These are phyloP conservation scores for Trachelus iudaicus DNA, from an alignment of 2,888 invertebrate genomes.

Conservation along the genomic window DNA sequence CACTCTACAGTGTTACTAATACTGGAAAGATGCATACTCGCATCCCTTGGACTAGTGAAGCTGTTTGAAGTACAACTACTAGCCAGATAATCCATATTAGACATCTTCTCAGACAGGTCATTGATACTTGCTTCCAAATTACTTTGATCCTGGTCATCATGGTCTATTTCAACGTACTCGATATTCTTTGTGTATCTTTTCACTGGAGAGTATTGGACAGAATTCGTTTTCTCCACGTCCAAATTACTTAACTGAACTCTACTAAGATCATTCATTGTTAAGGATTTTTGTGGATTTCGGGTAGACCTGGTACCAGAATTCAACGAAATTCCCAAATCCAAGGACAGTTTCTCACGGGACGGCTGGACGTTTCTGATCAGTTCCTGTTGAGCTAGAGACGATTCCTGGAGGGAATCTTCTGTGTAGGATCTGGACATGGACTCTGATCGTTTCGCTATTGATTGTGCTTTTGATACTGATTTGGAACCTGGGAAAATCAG, in stretches of 20 bases:
- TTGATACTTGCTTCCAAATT: constrained; percentile 17
- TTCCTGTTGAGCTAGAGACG: constrained; percentile 35
- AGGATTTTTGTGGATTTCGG: constrained; percentile 42
- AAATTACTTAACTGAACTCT: constrained; percentile 31
- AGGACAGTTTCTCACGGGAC: constrained; percentile 41
- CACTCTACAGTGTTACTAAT: constrained; percentile 42
- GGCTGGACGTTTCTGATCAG: constrained; percentile 25
- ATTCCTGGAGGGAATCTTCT: constrained; percentile 32
- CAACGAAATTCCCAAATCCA: constrained; percentile 36
- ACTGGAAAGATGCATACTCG: constrained; percentile 34
- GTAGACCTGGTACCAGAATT: constrained; percentile 28
- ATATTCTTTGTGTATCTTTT: constrained; percentile 52
- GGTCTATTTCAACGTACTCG: constrained; percentile 37
- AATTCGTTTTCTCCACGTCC: constrained; percentile 33
- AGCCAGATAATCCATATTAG: constrained; percentile 40
- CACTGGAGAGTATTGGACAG: constrained; percentile 38
- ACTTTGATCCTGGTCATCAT: constrained; percentile 32
- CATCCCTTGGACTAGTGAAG: constrained; percentile 21
- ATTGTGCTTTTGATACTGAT: constrained; percentile 32
- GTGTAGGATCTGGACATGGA: constrained; percentile 32
- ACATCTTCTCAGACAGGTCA: constrained; percentile 41
- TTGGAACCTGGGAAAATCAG: constrained; percentile 38
- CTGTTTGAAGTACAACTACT: constrained; percentile 27
- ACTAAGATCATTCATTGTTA: constrained; percentile 51
- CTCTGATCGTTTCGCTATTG: constrained; percentile 33